Percentiles rank a stretch among this genome's conserved stretches.
These are phyloP conservation scores for Alsophila aescularia DNA, from an alignment of 2,888 invertebrate genomes.

Conservation along the genomic window DNA sequence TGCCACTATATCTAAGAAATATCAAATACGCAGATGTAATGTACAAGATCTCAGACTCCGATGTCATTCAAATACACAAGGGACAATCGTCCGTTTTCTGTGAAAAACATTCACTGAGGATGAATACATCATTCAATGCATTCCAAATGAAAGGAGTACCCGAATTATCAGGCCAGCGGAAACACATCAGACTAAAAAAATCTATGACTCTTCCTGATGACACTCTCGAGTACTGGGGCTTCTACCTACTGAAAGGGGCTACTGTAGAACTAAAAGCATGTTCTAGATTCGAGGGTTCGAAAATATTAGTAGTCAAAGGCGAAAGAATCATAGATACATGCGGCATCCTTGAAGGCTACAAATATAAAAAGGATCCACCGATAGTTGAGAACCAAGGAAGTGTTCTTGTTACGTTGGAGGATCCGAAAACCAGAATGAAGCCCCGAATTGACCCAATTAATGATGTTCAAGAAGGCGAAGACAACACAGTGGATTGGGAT, in stretches of 20 bases:
- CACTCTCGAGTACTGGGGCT: conserved; percentile 95
- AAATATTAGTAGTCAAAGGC: conserved; percentile 92
- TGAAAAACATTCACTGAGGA: conserved; percentile 89
- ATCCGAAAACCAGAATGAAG: conserved; percentile 47
- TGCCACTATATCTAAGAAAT: conserved; percentile 91
- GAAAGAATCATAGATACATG: conserved; percentile 91
- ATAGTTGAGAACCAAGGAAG: conserved; percentile 85
- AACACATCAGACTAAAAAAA: conserved; percentile 91
- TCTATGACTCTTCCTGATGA: conserved; percentile 93
- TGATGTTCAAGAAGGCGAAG: conserved; percentile 6
- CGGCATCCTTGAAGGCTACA: conserved; percentile 89
- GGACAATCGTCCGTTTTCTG: conserved; percentile 94
- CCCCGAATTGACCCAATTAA: conserved; percentile 13
- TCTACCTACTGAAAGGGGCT: conserved; percentile 91
- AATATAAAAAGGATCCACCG: conserved; percentile 86
- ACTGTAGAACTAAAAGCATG: conserved; percentile 91
- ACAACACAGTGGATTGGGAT: conserved; percentile 5
- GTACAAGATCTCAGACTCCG: conserved; percentile 92
- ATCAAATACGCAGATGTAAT: conserved; percentile 90
- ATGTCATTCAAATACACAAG: conserved; percentile 92
- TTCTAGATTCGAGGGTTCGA: conserved; percentile 91
- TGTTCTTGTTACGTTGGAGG: conserved; percentile 75
- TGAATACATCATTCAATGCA: conserved; percentile 89
- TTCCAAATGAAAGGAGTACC: conserved; percentile 90
- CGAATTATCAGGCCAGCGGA: conserved; percentile 87